Conservation (phyloP, 2,113 vertebrate genomes). For the Mormyrus iriodes region DNA sequence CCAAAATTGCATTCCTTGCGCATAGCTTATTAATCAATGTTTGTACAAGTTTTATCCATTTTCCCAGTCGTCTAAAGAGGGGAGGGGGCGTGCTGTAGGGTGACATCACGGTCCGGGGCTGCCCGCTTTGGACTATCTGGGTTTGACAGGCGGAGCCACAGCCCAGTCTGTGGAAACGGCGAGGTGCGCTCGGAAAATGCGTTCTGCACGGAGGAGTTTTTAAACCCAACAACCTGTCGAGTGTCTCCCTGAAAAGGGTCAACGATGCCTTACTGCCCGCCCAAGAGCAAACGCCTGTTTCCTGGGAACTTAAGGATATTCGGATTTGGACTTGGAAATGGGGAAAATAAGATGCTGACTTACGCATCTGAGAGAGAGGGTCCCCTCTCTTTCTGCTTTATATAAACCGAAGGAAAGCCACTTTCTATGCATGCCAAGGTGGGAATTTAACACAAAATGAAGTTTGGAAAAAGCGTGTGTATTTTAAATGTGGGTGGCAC, state of each 20-base stretch:
- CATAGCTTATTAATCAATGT: not conserved
- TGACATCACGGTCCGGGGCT: constrained; percentile 35
- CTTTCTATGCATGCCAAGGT: not conserved
- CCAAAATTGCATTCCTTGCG: not conserved
- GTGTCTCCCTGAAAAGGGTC: not conserved
- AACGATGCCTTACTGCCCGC: not conserved
- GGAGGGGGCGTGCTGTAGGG: constrained; percentile 15
- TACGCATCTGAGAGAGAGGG: not conserved
- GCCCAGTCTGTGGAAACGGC: constrained; percentile 18
- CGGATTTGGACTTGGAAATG: constrained; percentile 6
- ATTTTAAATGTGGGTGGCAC: constrained; percentile 88
- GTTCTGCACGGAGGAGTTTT: constrained; percentile 25
- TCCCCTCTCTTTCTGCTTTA: constrained; percentile 15
- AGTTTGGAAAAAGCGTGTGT: constrained; percentile 66
- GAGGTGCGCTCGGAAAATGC: constrained; percentile 29
- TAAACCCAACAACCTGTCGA: constrained; percentile 18
- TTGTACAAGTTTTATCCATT: constrained; percentile 18
- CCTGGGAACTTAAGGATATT: constrained; percentile 7
- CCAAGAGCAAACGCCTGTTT: not conserved
- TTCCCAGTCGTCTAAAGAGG: not conserved
- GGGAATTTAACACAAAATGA: constrained; percentile 60
- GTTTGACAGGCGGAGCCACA: constrained; percentile 14
- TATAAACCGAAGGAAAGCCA: constrained; percentile 16
- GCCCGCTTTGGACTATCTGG: constrained; percentile 20
- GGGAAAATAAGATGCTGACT: constrained; percentile 13